Conservation (phyloP, 2,113 vertebrate species). For the Aldabrachelys gigantea region DNA sequence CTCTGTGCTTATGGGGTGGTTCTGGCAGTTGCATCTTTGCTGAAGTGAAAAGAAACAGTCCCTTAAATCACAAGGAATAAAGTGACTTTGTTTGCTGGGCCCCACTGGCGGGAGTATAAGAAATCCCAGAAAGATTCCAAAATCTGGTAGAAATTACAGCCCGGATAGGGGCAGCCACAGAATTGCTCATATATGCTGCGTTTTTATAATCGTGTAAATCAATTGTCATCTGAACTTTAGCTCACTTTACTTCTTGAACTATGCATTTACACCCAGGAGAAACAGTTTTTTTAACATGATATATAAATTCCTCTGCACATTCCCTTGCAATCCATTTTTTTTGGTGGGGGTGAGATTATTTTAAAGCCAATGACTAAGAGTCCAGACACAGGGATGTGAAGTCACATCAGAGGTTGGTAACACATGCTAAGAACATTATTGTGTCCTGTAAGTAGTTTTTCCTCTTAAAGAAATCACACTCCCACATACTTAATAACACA, state of each 20-base stretch:
- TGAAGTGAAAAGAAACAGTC: accelerated
- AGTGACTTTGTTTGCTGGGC: not conserved
- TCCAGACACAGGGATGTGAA: not conserved
- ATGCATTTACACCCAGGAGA: not conserved
- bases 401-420: accelerated
- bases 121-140: not conserved
- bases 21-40: too few relatives aligned
- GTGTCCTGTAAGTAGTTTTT: not conserved
- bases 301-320: not conserved
- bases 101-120: not conserved
- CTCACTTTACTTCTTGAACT: not conserved
- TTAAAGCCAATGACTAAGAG: not conserved
- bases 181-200: not conserved
- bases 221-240: not conserved
- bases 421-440: not conserved
- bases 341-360: not conserved
- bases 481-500: not conserved
- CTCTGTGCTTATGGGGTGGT: accelerated
- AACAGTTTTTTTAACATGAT: accelerated
- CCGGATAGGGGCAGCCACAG: not conserved
- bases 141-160: not conserved
- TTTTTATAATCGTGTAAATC: not conserved
- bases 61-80: accelerated
- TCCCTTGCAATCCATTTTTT: not conserved
- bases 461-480: not conserved